These are phyloP conservation scores for Leptobrachium leishanense DNA, from an alignment of 2,113 vertebrate species.

Conservation along the genomic window DNA sequence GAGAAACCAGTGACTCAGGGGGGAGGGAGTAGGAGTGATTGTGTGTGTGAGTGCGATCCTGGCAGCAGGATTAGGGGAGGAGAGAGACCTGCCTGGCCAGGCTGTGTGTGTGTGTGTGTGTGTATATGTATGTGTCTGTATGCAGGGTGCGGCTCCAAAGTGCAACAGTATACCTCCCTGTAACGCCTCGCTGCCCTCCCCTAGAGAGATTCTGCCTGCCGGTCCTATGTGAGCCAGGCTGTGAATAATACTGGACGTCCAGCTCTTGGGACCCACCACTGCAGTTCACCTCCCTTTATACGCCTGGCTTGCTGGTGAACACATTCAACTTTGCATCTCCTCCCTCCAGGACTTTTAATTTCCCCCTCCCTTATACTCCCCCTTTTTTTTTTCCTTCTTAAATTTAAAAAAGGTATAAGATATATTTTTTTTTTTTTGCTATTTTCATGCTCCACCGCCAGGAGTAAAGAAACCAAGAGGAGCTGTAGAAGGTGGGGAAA, in stretches of 20 bases:
- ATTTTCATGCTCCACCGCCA: not conserved
- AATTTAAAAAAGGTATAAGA: not conserved
- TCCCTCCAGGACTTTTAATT: conserved; percentile 26
- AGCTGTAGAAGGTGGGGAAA: conserved; percentile 6
- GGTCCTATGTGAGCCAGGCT: conserved; percentile 2
- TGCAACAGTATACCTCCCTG: conserved; percentile 16
- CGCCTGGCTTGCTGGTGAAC: not conserved
- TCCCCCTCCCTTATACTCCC: not conserved
- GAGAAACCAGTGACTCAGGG: conserved; percentile 30
- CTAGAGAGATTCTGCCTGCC: not conserved
- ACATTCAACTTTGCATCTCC: conserved; percentile 7
- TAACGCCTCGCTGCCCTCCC: conserved; percentile 13
- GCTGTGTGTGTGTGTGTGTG: not conserved
- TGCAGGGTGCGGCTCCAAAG: conserved; percentile 42
- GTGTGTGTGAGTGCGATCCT: conserved; percentile 22
- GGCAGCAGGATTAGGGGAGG: conserved; percentile 23
- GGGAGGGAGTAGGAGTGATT: conserved; percentile 21
- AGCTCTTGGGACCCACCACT: not conserved
- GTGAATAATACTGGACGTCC: not conserved
- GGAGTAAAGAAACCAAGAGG: conserved; percentile 3
- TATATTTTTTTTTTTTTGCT: not conserved
- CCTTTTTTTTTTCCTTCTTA: not conserved
- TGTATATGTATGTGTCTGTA: conserved; percentile 3
- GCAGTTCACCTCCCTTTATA: not conserved
- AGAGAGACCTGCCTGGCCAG: conserved; percentile 29